Conservation (phyloP, 2,888 invertebrate genomes). For the Melieria picta region DNA sequence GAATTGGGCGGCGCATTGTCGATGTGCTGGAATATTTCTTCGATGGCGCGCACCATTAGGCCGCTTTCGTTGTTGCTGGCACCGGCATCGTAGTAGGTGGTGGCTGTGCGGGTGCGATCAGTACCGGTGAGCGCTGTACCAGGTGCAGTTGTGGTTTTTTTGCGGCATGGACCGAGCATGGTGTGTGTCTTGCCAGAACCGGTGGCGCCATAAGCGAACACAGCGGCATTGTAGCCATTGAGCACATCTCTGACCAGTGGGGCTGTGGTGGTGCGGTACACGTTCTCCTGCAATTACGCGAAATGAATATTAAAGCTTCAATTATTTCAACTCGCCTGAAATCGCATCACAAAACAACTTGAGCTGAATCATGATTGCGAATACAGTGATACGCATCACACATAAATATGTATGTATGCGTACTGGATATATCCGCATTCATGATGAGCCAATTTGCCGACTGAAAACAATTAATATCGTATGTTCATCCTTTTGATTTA, state of each 20-base stretch:
- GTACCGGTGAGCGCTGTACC: constrained; percentile 29
- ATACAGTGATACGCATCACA: no score
- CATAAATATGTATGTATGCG: no score
- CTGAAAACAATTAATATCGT: background rate
- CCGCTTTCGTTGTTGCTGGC: constrained; percentile 60
- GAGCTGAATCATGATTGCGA: no score
- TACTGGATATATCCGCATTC: no score
- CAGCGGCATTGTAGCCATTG: constrained; percentile 91
- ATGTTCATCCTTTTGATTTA: no score
- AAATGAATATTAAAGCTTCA: background rate
- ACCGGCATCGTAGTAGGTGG: constrained; percentile 49
- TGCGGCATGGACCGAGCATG: constrained; percentile 65
- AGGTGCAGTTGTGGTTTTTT: constrained; percentile 53
- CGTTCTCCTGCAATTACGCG: constrained; percentile 70
- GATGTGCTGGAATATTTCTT: constrained; percentile 64
- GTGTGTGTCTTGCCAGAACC: constrained; percentile 67
- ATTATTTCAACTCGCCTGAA: background rate
- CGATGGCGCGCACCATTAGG: constrained; percentile 66
- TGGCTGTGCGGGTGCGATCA: constrained; percentile 42
- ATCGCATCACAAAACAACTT: background rate
- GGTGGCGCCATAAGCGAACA: constrained; percentile 82
- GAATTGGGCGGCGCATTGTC: constrained; percentile 59
- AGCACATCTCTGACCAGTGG: constrained; percentile 87
- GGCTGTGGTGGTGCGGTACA: constrained; percentile 88
- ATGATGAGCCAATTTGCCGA: background rate